A percentile compares a stretch with the other conserved stretches of the same genome.
These are phyloP conservation scores for Hybognathus amarus DNA, from an alignment of 2,797 vertebrate genomes.

Conservation along the genomic window DNA sequence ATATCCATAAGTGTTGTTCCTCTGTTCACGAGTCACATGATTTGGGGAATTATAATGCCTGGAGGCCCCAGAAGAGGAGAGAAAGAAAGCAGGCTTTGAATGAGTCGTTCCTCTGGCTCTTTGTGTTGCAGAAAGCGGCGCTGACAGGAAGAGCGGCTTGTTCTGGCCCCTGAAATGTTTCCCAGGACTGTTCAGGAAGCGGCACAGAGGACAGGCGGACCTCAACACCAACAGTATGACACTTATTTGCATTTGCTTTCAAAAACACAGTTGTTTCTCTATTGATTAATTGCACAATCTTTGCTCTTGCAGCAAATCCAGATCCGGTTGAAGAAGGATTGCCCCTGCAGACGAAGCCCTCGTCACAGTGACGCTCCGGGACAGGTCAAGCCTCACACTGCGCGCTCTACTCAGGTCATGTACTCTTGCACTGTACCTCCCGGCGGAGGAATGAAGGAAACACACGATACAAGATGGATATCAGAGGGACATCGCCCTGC, in stretches of 20 bases:
- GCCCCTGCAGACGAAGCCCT: conserved; percentile 66
- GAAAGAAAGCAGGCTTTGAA: conserved; percentile 41
- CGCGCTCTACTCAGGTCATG: not conserved
- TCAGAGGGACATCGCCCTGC: not conserved
- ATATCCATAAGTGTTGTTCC: not conserved
- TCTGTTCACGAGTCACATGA: not conserved
- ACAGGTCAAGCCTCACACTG: not conserved
- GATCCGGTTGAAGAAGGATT: conserved; percentile 71
- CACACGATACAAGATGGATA: not conserved
- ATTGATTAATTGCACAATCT: not conserved
- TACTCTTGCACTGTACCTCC: not conserved
- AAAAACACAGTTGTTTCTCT: not conserved
- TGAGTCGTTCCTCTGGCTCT: conserved; percentile 41
- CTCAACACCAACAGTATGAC: conserved; percentile 61
- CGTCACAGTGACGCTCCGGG: conserved; percentile 31
- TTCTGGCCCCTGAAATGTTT: conserved; percentile 71
- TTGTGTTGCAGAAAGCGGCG: conserved; percentile 72
- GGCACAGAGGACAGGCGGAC: conserved; percentile 53
- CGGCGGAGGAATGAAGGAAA: not conserved
- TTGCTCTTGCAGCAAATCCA: conserved; percentile 63
- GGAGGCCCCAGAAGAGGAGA: not conserved
- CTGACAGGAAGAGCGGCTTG: conserved; percentile 57
- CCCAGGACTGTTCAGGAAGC: conserved; percentile 62
- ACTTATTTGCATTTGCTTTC: not conserved
- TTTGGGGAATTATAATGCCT: too few relatives aligned